Percentiles rank a stretch among this genome's conserved stretches.
Conservation (phyloP, 2,888 invertebrate species). For the Meta bourneti region DNA sequence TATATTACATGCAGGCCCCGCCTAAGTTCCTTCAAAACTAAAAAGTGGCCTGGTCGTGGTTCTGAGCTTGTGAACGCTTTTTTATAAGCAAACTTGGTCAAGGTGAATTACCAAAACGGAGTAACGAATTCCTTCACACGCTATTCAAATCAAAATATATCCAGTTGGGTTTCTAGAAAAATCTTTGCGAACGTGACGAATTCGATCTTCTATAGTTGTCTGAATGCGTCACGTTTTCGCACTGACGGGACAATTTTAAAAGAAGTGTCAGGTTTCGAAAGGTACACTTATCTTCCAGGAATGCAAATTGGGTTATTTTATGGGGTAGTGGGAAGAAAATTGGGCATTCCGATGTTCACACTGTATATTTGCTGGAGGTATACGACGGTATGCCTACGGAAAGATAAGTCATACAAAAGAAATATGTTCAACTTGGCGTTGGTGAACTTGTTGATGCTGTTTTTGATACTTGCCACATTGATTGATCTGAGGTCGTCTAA, state of each 20-base stretch:
- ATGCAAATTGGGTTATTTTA: neutral
- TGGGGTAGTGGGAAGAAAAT: neutral
- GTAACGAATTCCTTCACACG: too few relatives aligned
- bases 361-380: neutral
- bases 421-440: neutral
- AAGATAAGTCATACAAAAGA: neutral
- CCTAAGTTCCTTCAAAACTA: too few relatives aligned
- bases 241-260: neutral
- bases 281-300: neutral
- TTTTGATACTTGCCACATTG: neutral
- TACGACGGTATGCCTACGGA: neutral
- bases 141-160: too few relatives aligned
- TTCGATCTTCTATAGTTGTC: too few relatives aligned
- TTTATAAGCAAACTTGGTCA: too few relatives aligned
- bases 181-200: too few relatives aligned
- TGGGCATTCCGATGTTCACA: neutral
- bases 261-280: neutral
- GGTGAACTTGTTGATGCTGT: neutral
- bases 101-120: too few relatives aligned
- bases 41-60: too few relatives aligned
- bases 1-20: too few relatives aligned
- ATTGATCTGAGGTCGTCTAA: neutral
- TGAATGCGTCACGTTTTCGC: too few relatives aligned
- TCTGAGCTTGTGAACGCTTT: too few relatives aligned
- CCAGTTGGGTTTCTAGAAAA: too few relatives aligned